phyloP scores from a whole-genome alignment of 2,113 vertebrate genomes.

The Triplophysa tibetana region DNA sequence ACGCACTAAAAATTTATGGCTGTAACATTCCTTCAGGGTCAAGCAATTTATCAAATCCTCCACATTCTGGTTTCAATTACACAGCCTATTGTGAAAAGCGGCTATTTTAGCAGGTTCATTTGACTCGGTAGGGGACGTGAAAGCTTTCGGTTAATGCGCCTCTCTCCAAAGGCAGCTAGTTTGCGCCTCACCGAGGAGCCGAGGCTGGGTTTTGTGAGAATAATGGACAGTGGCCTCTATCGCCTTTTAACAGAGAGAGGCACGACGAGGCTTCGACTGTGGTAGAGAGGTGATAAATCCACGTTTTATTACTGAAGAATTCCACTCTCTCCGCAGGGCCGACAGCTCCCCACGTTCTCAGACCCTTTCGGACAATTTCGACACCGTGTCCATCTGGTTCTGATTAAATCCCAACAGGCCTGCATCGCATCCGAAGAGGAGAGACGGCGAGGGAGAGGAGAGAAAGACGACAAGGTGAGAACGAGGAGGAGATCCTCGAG shows the following conservation, averaged over 20 bases:
- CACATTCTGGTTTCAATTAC: constrained; percentile 99
- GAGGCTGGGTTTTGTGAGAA: constrained; percentile 60
- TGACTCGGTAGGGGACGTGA: constrained; percentile 92
- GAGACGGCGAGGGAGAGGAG: constrained; percentile 71
- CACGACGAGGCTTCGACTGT: constrained; percentile 85
- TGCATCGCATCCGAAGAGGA: constrained; percentile 82
- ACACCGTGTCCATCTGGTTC: constrained; percentile 96
- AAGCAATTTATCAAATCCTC: constrained; percentile 99
- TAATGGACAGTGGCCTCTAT: constrained; percentile 71
- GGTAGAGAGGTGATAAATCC: constrained; percentile 99
- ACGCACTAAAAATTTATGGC: constrained; percentile 94
- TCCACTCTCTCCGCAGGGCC: constrained; percentile 96
- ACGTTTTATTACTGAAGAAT: constrained; percentile 98
- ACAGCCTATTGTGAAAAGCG: constrained; percentile 92
- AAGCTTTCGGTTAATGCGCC: constrained; percentile 83
- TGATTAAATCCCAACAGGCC: constrained; percentile 91
- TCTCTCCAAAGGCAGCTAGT: constrained; percentile 67
- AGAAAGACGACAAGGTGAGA: constrained; percentile 67
- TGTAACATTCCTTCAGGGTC: constrained; percentile 97
- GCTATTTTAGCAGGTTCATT: constrained; percentile 99
- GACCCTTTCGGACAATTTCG: constrained; percentile 95
- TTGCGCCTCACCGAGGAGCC: constrained; percentile 57
- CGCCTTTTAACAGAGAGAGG: constrained; percentile 68
- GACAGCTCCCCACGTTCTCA: constrained; percentile 96
- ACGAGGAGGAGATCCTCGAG: constrained; percentile 65